These are phyloP conservation scores for Chorisops tibialis DNA, from an alignment of 2,888 invertebrate genomes.

Conservation along the genomic window DNA sequence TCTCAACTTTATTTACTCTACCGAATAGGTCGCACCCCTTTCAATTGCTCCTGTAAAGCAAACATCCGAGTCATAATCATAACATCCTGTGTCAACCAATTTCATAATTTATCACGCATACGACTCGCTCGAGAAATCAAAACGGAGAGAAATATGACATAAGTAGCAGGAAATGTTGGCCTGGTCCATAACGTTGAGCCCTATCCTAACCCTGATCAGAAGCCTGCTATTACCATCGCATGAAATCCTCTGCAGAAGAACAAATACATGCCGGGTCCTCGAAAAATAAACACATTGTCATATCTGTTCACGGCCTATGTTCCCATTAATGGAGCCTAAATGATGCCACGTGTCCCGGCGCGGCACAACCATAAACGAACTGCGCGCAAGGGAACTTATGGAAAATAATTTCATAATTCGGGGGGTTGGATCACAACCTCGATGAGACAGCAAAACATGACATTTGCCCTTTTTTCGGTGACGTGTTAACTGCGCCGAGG, in stretches of 20 bases:
- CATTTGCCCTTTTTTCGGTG: constrained; percentile 24
- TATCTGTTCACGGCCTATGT: background rate
- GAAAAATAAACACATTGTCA: constrained; percentile 19
- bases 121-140: background rate
- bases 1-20: constrained; percentile 1
- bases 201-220: constrained; percentile 8
- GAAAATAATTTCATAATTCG: constrained; percentile 53
- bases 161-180: constrained; percentile 9
- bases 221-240: constrained; percentile 17
- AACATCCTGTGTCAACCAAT: constrained; percentile 24
- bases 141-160: constrained; percentile 8
- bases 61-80: constrained; percentile 11
- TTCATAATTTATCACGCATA: constrained; percentile 11
- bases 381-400: constrained; percentile 46
- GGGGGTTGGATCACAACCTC: constrained; percentile 41
- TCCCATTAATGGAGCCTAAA: constrained; percentile 23
- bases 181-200: background rate
- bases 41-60: background rate
- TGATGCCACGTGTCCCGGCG: constrained; percentile 23
- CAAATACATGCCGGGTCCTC: constrained; percentile 16
- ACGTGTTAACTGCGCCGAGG: constrained; percentile 20
- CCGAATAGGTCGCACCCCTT: constrained; percentile 9
- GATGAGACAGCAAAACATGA: constrained; percentile 16
- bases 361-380: constrained; percentile 28
- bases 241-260: constrained; percentile 1